Conservation (phyloP, 1,140 invertebrate genomes). For the Procambarus virginalis region DNA sequence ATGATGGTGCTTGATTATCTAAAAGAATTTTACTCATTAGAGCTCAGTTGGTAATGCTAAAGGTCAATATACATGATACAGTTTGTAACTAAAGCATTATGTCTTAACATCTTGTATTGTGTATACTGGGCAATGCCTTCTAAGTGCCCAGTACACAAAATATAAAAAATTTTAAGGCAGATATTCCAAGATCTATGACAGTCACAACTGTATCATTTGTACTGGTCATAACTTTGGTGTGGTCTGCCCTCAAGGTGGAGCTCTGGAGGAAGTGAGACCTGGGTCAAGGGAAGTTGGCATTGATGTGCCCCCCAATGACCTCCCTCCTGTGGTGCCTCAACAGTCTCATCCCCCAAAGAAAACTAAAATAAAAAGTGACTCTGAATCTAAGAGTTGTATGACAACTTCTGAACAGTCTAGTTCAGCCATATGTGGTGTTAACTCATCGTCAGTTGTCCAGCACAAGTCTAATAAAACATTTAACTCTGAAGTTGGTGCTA, state of each 20-base stretch:
- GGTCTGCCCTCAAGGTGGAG: slow-evolving; percentile 56
- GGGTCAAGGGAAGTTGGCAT: slow-evolving; percentile 59
- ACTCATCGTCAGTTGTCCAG: background rate
- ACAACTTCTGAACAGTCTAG: background rate
- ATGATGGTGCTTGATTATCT: no score
- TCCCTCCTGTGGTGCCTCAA: slow-evolving; percentile 16
- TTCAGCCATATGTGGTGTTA: background rate
- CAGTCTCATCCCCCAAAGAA: slow-evolving; percentile 27
- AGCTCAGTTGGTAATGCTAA: background rate
- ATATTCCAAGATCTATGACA: background rate
- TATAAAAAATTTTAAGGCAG: background rate
- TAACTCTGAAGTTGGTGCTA: background rate
- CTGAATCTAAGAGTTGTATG: background rate
- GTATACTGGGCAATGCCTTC: background rate
- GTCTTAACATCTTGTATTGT: background rate
- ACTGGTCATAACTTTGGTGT: slow-evolving; percentile 30
- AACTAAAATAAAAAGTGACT: background rate
- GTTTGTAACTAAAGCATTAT: background rate
- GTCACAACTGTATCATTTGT: background rate
- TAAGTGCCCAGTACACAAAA: background rate
- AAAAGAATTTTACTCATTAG: background rate
- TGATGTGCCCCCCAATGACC: slow-evolving; percentile 42
- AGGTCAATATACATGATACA: background rate
- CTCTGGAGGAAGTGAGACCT: slow-evolving; percentile 42
- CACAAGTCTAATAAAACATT: background rate